Evolutionary conservation across 1,140 invertebrate species (phyloP).

Genomic region (Lepidostoma basale): DNA sequence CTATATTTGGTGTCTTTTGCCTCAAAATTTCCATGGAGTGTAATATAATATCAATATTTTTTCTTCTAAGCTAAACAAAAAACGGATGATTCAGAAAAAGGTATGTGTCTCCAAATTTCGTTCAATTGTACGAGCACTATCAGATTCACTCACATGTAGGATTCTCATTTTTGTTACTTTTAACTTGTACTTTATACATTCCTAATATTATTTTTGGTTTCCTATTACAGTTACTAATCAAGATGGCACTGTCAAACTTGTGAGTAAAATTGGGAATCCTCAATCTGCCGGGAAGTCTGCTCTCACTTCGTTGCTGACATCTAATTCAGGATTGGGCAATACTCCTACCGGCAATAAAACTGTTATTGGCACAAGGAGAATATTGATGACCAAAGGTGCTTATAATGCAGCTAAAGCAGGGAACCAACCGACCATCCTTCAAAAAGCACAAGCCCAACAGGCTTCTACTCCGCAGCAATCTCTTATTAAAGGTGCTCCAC

Average conservation of each 20-base stretch:
- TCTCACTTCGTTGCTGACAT: conserved; percentile 69
- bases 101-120: conserved; percentile 28
- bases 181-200: conserved; percentile 41
- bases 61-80: conserved; percentile 35
- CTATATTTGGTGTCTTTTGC: not conserved
- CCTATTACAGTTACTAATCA: conserved; percentile 45
- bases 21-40: not conserved
- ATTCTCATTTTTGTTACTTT: too few relatives aligned
- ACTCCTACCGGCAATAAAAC: conserved; percentile 69
- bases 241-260: conserved; percentile 67
- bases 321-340: conserved; percentile 49
- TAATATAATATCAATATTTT: conserved; percentile 8
- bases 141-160: too few relatives aligned
- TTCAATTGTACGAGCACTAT: too few relatives aligned
- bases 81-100: conserved; percentile 31
- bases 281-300: conserved; percentile 68
- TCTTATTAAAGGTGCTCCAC: conserved; percentile 44
- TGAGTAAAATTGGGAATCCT: conserved; percentile 66
- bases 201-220: too few relatives aligned
- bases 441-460: conserved; percentile 39
- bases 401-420: conserved; percentile 80
- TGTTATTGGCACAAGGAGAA: conserved; percentile 71
- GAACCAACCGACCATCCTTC: conserved; percentile 58
- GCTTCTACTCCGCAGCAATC: conserved; percentile 47
- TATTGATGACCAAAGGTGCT: conserved; percentile 81